These are phyloP conservation scores for Phylloscopus whistleri DNA, from an alignment of 2,113 vertebrate genomes.

Conservation along the genomic window DNA sequence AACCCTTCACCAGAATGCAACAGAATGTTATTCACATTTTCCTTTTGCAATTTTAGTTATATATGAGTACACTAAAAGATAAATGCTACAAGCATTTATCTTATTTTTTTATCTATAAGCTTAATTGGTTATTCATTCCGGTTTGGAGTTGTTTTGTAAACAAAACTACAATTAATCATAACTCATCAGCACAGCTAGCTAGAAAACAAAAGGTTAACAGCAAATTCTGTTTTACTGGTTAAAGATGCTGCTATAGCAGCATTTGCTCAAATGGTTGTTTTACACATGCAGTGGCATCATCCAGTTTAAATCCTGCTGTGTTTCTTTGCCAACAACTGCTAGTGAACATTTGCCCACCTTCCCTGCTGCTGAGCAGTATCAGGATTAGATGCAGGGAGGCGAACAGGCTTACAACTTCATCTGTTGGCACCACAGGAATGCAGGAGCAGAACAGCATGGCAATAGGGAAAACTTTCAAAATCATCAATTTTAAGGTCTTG, in stretches of 20 bases:
- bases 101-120: background rate
- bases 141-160: background rate
- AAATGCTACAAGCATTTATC: background rate
- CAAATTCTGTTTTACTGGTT: conserved; percentile 38
- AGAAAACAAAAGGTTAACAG: conserved; percentile 55
- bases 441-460: conserved; percentile 64
- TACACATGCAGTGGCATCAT: conserved; percentile 54
- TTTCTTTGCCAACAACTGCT: conserved; percentile 71
- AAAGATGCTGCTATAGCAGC: conserved; percentile 43
- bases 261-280: conserved; percentile 64
- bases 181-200: background rate
- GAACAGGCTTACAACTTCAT: conserved; percentile 69
- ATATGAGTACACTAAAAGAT: background rate
- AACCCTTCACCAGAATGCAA: background rate
- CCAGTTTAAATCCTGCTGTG: conserved; percentile 65
- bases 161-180: background rate
- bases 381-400: conserved; percentile 67
- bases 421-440: conserved; percentile 65
- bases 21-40: background rate
- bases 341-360: conserved; percentile 68
- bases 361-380: conserved; percentile 66
- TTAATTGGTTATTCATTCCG: background rate
- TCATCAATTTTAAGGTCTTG: conserved; percentile 63
- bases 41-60: background rate
- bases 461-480: conserved; percentile 63